These are phyloP conservation scores for Leptopilina drosophilae DNA, from an alignment of 2,888 invertebrate species.

Conservation along the genomic window DNA sequence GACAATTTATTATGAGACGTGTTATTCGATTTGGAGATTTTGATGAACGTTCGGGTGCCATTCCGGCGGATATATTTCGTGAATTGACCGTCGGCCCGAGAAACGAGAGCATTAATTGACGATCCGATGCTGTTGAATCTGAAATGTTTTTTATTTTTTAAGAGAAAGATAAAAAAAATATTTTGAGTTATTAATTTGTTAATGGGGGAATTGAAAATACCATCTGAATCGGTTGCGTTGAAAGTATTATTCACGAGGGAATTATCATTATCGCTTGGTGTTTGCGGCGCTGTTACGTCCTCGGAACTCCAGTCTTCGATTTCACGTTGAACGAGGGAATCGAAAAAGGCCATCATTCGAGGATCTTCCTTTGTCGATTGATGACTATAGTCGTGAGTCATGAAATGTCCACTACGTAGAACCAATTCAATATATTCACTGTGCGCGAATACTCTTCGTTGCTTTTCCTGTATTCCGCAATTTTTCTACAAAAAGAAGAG, in stretches of 20 bases:
- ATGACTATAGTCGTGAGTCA: conserved; percentile 92
- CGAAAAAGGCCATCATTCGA: conserved; percentile 98
- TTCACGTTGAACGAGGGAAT: conserved; percentile 93
- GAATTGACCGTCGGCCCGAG: conserved; percentile 63
- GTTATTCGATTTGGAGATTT: conserved; percentile 84
- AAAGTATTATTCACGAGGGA: conserved; percentile 73
- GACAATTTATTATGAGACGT: conserved; percentile 85
- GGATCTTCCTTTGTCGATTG: conserved; percentile 94
- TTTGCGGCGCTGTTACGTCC: conserved; percentile 72
- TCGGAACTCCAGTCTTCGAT: conserved; percentile 88
- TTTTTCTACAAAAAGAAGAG: conserved; percentile 64
- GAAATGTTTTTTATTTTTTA: not conserved
- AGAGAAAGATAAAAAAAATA: too few species aligned
- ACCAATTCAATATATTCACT: conserved; percentile 91
- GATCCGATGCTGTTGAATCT: conserved; percentile 67
- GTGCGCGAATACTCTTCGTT: conserved; percentile 85
- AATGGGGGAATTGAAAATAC: conserved; percentile 53
- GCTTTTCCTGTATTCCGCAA: conserved; percentile 72
- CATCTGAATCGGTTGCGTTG: conserved; percentile 75
- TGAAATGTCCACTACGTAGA: conserved; percentile 87
- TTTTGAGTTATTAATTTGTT: too few species aligned
- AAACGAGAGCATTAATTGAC: conserved; percentile 66
- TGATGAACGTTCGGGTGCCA: conserved; percentile 66
- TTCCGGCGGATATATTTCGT: conserved; percentile 59
- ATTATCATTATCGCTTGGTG: conserved; percentile 69